A percentile compares a stretch with the other conserved stretches of the same genome.
phyloP scores from a whole-genome alignment of 2,797 vertebrate genomes.

The Lagodon rhomboides region DNA sequence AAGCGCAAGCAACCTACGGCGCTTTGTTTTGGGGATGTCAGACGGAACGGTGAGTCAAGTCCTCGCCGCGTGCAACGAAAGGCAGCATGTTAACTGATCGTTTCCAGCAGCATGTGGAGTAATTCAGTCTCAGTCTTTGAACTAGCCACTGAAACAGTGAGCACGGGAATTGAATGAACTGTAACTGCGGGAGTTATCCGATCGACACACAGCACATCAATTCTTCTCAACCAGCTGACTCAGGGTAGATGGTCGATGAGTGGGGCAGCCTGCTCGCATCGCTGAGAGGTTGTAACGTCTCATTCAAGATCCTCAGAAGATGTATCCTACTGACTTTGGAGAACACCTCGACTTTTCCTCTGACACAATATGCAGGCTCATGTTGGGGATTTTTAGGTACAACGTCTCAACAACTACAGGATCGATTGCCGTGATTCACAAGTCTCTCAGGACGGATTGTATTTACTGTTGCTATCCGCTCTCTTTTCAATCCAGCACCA shows the following conservation, averaged over 20 bases:
- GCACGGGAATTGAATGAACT: background rate
- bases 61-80: background rate
- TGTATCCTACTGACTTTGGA: background rate
- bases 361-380: too few species aligned
- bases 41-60: conserved; percentile 1
- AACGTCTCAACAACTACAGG: too few species aligned
- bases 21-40: conserved; percentile 8
- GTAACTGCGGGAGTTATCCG: background rate
- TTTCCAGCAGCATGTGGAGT: background rate
- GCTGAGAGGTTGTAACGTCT: background rate
- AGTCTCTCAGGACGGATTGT: too few species aligned
- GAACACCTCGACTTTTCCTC: too few species aligned
- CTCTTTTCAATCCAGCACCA: too few species aligned
- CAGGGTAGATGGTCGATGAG: background rate
- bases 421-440: too few species aligned
- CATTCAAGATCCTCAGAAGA: background rate
- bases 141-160: background rate
- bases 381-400: too few species aligned
- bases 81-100: background rate
- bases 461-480: too few species aligned
- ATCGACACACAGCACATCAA: background rate
- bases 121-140: background rate
- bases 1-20: background rate
- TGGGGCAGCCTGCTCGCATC: background rate
- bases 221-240: background rate